These are phyloP conservation scores for Notocelia uddmanniana DNA, from an alignment of 2,888 invertebrate species.

Conservation along the genomic window DNA sequence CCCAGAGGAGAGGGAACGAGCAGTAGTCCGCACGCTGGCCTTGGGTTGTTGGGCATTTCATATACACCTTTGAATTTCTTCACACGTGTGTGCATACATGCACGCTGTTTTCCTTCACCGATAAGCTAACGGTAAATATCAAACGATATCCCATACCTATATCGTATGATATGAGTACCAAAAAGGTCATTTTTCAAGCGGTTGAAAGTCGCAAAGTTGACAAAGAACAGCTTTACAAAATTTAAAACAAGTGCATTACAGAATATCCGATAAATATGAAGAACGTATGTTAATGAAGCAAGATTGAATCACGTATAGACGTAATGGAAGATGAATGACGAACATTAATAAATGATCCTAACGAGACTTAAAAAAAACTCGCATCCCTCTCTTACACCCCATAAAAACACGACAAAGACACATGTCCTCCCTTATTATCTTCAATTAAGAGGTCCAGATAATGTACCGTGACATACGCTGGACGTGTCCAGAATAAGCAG, in stretches of 20 bases:
- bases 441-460: slow-evolving; percentile 84
- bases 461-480: slow-evolving; percentile 80
- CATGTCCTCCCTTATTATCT: slow-evolving; percentile 84
- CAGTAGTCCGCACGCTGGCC: no score
- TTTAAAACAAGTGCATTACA: neutral
- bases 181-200: no score
- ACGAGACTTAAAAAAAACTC: slow-evolving; percentile 73
- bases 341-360: slow-evolving; percentile 72
- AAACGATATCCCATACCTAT: no score
- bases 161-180: no score
- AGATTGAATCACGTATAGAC: slow-evolving; percentile 46
- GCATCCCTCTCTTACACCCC: slow-evolving; percentile 76
- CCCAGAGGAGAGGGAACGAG: no score
- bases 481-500: slow-evolving; percentile 59
- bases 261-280: slow-evolving; percentile 5
- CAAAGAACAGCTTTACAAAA: no score
- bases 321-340: slow-evolving; percentile 64
- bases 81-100: no score
- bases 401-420: slow-evolving; percentile 85
- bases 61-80: no score
- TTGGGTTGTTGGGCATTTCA: no score
- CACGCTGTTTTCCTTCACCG: no score
- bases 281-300: slow-evolving; percentile 45
- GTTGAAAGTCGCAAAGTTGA: no score
- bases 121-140: no score